Conservation (phyloP, 2,113 vertebrate genomes). For the Caranx ignobilis region DNA sequence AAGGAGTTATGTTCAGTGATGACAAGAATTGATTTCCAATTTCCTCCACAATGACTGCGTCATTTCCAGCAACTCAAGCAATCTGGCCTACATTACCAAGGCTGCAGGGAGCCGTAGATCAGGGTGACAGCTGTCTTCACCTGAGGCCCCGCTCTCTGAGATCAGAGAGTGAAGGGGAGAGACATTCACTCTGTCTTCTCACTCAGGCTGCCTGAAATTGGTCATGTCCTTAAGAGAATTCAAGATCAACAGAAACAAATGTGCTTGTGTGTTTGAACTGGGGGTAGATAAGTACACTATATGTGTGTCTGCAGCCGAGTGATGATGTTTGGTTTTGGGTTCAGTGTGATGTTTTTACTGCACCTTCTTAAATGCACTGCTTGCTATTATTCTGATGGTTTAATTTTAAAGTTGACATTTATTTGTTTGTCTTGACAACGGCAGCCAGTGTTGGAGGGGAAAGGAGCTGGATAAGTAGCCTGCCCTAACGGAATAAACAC, state of each 20-base stretch:
- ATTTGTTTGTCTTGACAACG: neutral
- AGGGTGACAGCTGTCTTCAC: constrained; percentile 88
- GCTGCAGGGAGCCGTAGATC: constrained; percentile 88
- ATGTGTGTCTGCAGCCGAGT: neutral
- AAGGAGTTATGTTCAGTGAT: constrained; percentile 86
- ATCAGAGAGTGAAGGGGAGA: constrained; percentile 79
- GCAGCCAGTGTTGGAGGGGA: neutral
- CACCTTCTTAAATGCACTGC: constrained; percentile 3
- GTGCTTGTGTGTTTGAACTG: constrained; percentile 25
- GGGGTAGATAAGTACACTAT: neutral
- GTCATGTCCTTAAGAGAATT: neutral
- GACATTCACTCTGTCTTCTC: constrained; percentile 64
- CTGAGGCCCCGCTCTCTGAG: constrained; percentile 83
- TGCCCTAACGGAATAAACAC: neutral
- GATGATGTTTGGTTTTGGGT: constrained; percentile 1
- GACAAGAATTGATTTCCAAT: constrained; percentile 98
- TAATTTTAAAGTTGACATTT: constrained; percentile 24
- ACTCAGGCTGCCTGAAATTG: constrained; percentile 58
- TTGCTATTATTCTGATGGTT: constrained; percentile 2
- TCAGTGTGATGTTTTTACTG: constrained; percentile 3
- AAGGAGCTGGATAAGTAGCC: neutral
- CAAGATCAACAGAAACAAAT: constrained; percentile 27
- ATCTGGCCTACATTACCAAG: constrained; percentile 90
- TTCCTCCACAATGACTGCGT: constrained; percentile 94
- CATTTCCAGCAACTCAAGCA: constrained; percentile 89